Evolutionary conservation across 2,797 vertebrate species (phyloP), one percentile per base, ranked within the genome.

Genomic region (Choloepus didactylus): DNA sequence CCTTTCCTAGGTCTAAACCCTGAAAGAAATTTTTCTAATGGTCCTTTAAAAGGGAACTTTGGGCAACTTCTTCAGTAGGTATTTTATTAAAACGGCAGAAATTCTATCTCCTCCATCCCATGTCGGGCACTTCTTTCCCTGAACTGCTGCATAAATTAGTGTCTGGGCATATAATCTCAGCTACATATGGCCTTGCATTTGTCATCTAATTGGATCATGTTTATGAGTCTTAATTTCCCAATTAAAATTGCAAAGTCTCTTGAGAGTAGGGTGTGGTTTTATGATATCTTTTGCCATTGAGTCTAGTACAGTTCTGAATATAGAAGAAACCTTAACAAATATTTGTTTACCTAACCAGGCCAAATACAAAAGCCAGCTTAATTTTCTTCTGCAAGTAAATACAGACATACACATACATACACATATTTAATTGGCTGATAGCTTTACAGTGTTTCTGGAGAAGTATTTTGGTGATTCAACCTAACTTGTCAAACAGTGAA

Each of bases 401-500:
- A 77, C n/a, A 76, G 4, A 92, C 6, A 64, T 31, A 5, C 27
- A 29, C 21, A 73, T 15, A 90, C 62, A 83, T 31, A 91, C 54
- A 82, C n/a, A 54, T 44, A 41, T 59, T 59, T n/a, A 89, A 92
- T 44, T 38, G 27, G n/a, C 44, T 73, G 14, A 23, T 23, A n/a
- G n/a, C 75, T 93, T 70, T 56, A 56, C 5, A 21, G 9, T 31
- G 44, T 84, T 79, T 92, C 77, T 69, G 3, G 15, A 87, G 25
- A 76, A 87, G 5, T 62, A 23, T 89, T 76, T 91, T 88, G 95
- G 89, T 85, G 60, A 95, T 96, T 97, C 93, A 96, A 76, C 87
- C 25, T 82, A 94, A 87, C 77, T 79, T 35, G 18, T 93, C 92
- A 91, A 93, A 98, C 54, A 97, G 84, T 91, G 49, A 96, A 95